Evolutionary conservation across 2,113 vertebrate species (phyloP).

Genomic region (Saccopteryx leptura): DNA sequence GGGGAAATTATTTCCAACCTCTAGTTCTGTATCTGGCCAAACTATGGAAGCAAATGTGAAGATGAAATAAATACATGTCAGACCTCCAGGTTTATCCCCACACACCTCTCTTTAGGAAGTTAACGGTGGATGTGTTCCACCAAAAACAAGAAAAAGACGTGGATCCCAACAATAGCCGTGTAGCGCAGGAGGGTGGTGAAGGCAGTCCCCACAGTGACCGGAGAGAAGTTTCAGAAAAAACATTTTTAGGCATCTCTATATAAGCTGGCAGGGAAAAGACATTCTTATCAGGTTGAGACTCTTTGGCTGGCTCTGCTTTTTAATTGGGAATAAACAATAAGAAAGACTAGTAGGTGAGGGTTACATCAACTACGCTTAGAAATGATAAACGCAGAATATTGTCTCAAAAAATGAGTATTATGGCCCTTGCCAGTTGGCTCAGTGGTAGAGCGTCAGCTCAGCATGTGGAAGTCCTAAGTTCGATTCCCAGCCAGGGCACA

Average conservation of each 20-base stretch:
- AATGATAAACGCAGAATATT: slow-evolving; percentile 36
- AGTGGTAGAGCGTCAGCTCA: too few relatives aligned
- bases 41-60: neutral
- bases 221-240: neutral
- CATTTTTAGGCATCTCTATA: neutral
- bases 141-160: neutral
- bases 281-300: neutral
- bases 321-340: neutral
- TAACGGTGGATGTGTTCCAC: neutral
- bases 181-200: neutral
- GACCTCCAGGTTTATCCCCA: neutral
- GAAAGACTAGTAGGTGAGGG: neutral
- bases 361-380: neutral
- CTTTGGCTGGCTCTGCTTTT: neutral
- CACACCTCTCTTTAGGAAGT: neutral
- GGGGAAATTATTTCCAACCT: neutral
- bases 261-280: neutral
- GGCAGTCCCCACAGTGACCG: neutral
- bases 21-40: neutral
- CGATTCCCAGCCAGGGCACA: too few relatives aligned
- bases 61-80: neutral
- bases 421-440: too few relatives aligned
- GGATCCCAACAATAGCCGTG: neutral
- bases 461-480: too few relatives aligned
- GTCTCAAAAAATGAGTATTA: neutral